These are phyloP conservation scores for Vidua macroura DNA, from an alignment of 2,113 vertebrate genomes.

Conservation along the genomic window DNA sequence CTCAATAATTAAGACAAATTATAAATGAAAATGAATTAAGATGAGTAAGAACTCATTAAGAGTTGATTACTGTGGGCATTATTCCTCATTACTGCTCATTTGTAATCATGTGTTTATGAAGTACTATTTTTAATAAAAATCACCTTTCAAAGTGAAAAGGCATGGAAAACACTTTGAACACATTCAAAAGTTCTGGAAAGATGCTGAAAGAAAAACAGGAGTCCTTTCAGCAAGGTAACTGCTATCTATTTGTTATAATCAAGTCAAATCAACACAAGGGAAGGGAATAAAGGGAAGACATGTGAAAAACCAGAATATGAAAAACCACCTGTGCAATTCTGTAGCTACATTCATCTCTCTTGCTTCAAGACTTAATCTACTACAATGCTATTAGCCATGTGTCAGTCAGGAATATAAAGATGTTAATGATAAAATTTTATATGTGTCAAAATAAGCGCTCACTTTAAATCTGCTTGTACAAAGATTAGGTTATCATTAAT, in stretches of 20 bases:
- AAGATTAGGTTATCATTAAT: slow-evolving; percentile 59
- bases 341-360: slow-evolving; percentile 31
- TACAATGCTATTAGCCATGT: slow-evolving; percentile 39
- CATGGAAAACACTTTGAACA: not conserved
- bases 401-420: slow-evolving; percentile 55
- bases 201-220: not conserved
- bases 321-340: slow-evolving; percentile 34
- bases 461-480: slow-evolving; percentile 52
- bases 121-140: slow-evolving; percentile 6
- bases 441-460: slow-evolving; percentile 51
- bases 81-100: not conserved
- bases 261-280: slow-evolving; percentile 5
- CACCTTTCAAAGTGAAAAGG: slow-evolving; percentile 22
- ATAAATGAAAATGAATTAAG: slow-evolving; percentile 25
- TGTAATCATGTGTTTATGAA: not conserved
- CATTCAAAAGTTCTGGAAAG: not conserved
- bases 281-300: not conserved
- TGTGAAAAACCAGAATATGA: slow-evolving; percentile 45
- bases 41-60: slow-evolving; percentile 25
- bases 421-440: slow-evolving; percentile 57
- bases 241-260: slow-evolving; percentile 33
- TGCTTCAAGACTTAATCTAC: slow-evolving; percentile 48
- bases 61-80: not conserved
- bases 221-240: slow-evolving; percentile 21
- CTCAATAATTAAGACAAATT: slow-evolving; percentile 47